Conservation (phyloP, 2,797 vertebrate species). For the Lagocephalus sceleratus region DNA sequence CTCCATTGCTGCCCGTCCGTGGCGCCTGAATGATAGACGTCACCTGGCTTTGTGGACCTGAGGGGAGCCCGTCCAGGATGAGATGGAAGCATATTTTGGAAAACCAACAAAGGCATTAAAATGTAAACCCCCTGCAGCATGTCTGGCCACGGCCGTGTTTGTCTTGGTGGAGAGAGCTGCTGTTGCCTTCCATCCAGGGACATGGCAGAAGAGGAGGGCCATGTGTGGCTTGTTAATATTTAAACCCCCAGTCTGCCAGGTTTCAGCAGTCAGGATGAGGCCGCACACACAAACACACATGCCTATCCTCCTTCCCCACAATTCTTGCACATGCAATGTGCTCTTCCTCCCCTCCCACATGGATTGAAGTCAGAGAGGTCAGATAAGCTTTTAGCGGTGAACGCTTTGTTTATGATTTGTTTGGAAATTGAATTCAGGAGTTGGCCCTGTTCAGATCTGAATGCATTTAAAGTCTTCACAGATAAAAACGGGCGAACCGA, state of each 20-base stretch:
- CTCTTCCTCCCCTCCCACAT: constrained; percentile 33
- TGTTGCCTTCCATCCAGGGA: constrained; percentile 76
- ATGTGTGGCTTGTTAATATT: constrained; percentile 87
- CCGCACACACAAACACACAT: constrained; percentile 48
- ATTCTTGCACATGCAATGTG: not conserved
- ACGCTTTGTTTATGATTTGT: constrained; percentile 68
- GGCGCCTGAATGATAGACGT: constrained; percentile 59
- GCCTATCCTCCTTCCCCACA: constrained; percentile 28
- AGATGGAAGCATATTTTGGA: constrained; percentile 85
- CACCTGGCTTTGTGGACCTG: constrained; percentile 77
- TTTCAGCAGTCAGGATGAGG: constrained; percentile 66
- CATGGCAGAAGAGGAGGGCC: constrained; percentile 73
- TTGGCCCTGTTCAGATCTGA: constrained; percentile 22
- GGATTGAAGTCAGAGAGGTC: constrained; percentile 62
- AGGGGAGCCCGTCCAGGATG: constrained; percentile 71
- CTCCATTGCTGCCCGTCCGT: not conserved
- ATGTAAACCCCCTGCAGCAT: constrained; percentile 83
- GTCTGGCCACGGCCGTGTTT: constrained; percentile 76
- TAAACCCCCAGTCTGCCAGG: constrained; percentile 81
- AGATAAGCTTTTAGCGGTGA: constrained; percentile 57
- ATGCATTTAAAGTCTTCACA: constrained; percentile 3
- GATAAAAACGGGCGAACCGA: constrained; percentile 1
- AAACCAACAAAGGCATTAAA: constrained; percentile 85
- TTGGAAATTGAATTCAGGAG: constrained; percentile 48
- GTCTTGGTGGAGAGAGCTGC: constrained; percentile 76